Conservation (phyloP, 2,113 vertebrate species). For the Acrocephalus arundinaceus region DNA sequence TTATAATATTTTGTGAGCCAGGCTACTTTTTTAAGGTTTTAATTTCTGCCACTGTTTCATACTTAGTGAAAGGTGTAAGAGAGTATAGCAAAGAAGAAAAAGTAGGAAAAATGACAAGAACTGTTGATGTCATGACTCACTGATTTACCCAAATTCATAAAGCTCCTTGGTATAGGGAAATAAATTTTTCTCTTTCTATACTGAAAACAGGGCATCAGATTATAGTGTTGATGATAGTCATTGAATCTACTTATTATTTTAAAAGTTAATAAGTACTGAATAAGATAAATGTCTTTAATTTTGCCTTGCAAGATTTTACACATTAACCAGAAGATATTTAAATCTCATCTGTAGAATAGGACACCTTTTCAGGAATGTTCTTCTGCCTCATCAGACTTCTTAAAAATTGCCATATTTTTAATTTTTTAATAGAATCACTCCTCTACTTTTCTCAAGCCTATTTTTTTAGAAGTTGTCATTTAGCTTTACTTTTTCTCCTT, state of each 20-base stretch:
- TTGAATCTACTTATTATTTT: background rate
- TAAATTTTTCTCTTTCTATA: background rate
- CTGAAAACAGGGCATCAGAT: background rate
- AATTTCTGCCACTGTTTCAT: background rate
- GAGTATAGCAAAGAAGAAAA: background rate
- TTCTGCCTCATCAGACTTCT: background rate
- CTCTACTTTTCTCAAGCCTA: background rate
- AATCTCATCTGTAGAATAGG: background rate
- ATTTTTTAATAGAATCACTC: background rate
- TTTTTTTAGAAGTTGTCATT: background rate
- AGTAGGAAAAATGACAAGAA: background rate
- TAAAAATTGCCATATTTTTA: background rate
- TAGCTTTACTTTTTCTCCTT: background rate
- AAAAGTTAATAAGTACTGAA: background rate
- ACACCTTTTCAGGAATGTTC: background rate
- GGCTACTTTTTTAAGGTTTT: background rate
- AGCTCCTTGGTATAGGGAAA: background rate
- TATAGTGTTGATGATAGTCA: background rate
- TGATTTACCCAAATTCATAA: background rate
- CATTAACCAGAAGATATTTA: background rate
- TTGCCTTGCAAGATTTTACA: background rate
- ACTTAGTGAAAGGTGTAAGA: background rate
- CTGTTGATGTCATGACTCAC: background rate
- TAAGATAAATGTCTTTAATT: slow-evolving; percentile 14
- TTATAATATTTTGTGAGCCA: background rate